phyloP scores from a whole-genome alignment of 2,797 vertebrate species.

The Threskiornis aethiopicus region DNA sequence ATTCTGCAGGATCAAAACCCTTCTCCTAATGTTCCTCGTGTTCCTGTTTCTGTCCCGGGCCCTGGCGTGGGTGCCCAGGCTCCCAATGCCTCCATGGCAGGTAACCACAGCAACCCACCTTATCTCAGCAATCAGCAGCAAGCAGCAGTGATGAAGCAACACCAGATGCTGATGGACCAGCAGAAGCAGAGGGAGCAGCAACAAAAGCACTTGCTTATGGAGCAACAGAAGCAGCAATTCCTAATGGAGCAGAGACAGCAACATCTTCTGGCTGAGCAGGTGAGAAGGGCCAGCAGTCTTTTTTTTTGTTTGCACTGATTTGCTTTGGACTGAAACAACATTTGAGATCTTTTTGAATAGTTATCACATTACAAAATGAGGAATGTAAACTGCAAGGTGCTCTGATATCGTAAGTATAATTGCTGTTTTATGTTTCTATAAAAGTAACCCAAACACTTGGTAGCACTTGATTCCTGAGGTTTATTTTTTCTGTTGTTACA shows the following conservation, averaged over 20 bases:
- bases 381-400: not conserved
- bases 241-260: conserved; percentile 85
- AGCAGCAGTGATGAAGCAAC: conserved; percentile 85
- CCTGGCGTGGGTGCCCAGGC: conserved; percentile 78
- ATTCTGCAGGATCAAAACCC: conserved; percentile 86
- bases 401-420: not conserved
- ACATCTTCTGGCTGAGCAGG: conserved; percentile 92
- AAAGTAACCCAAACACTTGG: not conserved
- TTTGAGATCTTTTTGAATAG: not conserved
- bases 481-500: not conserved
- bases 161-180: conserved; percentile 81
- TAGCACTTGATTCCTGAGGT: not conserved
- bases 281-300: conserved; percentile 16
- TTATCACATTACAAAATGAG: not conserved
- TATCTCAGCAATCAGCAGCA: conserved; percentile 87
- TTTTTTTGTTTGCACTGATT: not conserved
- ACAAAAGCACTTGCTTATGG: conserved; percentile 76
- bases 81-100: conserved; percentile 74
- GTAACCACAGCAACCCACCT: conserved; percentile 78
- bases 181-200: conserved; percentile 83
- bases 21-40: conserved; percentile 78
- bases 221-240: conserved; percentile 81
- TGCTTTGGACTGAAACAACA: not conserved
- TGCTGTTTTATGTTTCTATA: not conserved
- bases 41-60: conserved; percentile 77